Evolutionary conservation across 2,888 invertebrate genomes (phyloP), one percentile per base, ranked within the genome.

Genomic region (Pterobdella sp.): DNA sequence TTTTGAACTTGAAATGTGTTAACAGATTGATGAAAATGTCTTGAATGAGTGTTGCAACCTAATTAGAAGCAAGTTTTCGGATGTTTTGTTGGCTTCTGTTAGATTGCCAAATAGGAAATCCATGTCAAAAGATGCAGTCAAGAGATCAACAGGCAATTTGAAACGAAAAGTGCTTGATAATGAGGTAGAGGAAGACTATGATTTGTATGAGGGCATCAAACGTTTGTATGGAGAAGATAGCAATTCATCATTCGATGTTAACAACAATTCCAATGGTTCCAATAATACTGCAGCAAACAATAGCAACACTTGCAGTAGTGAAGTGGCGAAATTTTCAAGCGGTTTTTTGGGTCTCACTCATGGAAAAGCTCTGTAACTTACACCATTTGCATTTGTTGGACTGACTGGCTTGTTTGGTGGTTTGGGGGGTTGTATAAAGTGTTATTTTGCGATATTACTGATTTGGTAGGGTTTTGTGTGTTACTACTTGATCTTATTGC

Each of bases 191-290:
- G 68, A 79, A 79, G 77, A 81, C 56, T 80, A 81, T 35, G 80
- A 81, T 72, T 78, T 82, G 52, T 82, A 81, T 70, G 82, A 82
- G 67, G 80, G 81, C 68, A 81, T 83, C 76, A 82, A 81, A 76
- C 78, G 81, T 14, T 79, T 83, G 35, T 83, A 82, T 77, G 80
- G 31, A 18, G 71, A 71, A 34, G 71, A 71, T 29, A 63, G 63
- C 63, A 63, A 71, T 63, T 56, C 35, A 34, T 42, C 69, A 1
- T 3, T 32, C 49, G 66, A 65, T 3, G 31, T n/a, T 2, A 22
- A 2, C 37, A 29, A 42, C 49, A 1, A 31, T 4, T 37, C 31
- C 14, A n/a, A 26, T 22, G n/a, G 60, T 26, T 26, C 18, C 60
- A 42, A 42, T 22, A 42, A 42, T 42, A 7, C 49, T 42, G 49